A percentile compares a stretch with the other conserved stretches of the same genome.
phyloP scores from a whole-genome alignment of 2,797 vertebrate species.

The Galagoides demidoff region DNA sequence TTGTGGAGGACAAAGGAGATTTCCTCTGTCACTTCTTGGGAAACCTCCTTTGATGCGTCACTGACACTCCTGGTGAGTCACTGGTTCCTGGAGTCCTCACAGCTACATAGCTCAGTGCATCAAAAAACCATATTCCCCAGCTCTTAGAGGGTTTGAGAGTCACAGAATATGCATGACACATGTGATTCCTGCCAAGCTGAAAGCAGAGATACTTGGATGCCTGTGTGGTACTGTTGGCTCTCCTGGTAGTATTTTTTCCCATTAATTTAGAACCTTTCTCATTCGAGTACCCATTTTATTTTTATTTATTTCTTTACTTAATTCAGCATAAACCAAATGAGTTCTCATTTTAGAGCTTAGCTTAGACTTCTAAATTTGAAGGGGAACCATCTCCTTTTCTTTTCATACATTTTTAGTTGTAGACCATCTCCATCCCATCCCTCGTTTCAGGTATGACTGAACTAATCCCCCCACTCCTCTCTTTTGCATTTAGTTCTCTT shows the following conservation, averaged over 20 bases:
- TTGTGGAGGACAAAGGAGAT: conserved; percentile 25
- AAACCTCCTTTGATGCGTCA: conserved; percentile 67
- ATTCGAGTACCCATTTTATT: background rate
- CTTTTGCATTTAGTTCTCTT: background rate
- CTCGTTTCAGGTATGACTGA: background rate
- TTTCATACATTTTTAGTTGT: background rate
- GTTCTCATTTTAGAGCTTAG: background rate
- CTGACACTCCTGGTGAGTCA: conserved; percentile 32
- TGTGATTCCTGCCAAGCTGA: background rate
- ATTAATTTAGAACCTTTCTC: background rate
- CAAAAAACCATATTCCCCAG: background rate
- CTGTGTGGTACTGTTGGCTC: fast-evolving
- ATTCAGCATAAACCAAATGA: background rate
- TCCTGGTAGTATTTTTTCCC: background rate
- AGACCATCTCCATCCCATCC: no score
- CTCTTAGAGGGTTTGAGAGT: fast-evolving
- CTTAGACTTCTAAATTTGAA: background rate
- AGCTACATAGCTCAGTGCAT: background rate
- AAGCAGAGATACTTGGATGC: background rate
- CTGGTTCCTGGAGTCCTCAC: background rate
- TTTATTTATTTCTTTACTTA: no score
- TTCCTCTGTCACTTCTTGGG: conserved; percentile 66
- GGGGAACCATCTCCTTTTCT: background rate
- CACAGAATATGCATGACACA: fast-evolving
- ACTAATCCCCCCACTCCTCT: background rate